These are phyloP conservation scores for Paedocypris sp. DNA, from an alignment of 2,113 vertebrate species.

Conservation along the genomic window DNA sequence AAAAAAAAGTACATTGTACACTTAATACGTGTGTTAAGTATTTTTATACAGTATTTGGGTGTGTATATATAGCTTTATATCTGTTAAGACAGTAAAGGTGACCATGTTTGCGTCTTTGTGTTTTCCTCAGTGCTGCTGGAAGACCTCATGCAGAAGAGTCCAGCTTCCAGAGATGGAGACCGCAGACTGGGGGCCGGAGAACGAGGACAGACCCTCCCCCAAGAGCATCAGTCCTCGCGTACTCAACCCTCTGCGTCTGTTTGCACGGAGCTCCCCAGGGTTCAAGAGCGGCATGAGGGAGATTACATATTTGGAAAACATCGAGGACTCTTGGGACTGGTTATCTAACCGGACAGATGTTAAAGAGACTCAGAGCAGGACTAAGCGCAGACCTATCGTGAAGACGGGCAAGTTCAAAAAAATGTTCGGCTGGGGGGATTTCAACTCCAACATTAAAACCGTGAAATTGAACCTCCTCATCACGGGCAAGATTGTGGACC, in stretches of 20 bases:
- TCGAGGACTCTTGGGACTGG: slow-evolving; percentile 95
- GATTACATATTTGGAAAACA: slow-evolving; percentile 76
- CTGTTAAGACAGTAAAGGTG: background rate
- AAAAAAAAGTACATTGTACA: too few species aligned
- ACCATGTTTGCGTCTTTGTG: slow-evolving; percentile 5
- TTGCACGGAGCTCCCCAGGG: slow-evolving; percentile 75
- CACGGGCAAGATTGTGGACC: slow-evolving; percentile 97
- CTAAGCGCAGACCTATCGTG: slow-evolving; percentile 95
- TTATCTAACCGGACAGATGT: slow-evolving; percentile 89
- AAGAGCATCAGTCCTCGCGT: slow-evolving; percentile 70
- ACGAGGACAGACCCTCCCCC: slow-evolving; percentile 67
- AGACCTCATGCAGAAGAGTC: slow-evolving; percentile 74
- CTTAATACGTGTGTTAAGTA: too few species aligned
- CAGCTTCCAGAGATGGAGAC: slow-evolving; percentile 61
- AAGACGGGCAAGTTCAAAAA: slow-evolving; percentile 99
- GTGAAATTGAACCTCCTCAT: slow-evolving; percentile 97
- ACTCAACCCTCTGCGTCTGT: slow-evolving; percentile 83
- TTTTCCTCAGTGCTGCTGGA: slow-evolving; percentile 38
- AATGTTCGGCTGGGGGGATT: slow-evolving; percentile 99
- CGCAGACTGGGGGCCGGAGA: slow-evolving; percentile 76
- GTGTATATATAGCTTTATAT: too few species aligned
- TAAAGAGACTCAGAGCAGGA: slow-evolving; percentile 80
- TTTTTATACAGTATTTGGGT: too few species aligned
- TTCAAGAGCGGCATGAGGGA: slow-evolving; percentile 71
- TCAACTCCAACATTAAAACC: slow-evolving; percentile 98